Base-by-base conservation (phyloP, 1,140 invertebrate species). In the Metopolophium dirhodum region DNA sequence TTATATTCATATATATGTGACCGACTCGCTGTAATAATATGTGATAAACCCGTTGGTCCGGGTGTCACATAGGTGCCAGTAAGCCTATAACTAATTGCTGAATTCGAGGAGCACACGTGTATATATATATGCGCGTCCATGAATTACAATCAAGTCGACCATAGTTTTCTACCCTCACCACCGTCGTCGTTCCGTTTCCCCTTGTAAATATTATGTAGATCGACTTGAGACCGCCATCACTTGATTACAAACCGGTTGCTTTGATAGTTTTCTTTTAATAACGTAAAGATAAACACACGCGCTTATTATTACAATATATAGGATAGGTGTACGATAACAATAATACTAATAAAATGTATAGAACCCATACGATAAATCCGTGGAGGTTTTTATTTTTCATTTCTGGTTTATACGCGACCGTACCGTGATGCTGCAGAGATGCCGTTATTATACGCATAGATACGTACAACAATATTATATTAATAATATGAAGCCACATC, bases 171-270 rank as follows among this genome's bases (percentile, higher is more conserved):
- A 90, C 89, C 89, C 57, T 90, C 54, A 20, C 54, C 89, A 22
- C 22, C 49, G 18, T 18, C 14, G 20, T 4, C 49, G n/a, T 54
- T 37, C 41, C 41, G 9, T 90, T 61, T 61, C 88, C 9, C 51
- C 18, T 26, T 7, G 26, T 30, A 88, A n/a, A n/a, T 51, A 41
- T 14, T 89, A 90, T 90, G 54, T 90, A 90, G 88, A 90, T 90
- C 88, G 88, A 54, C 87, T 89, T 11, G 35, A 22, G 54, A 45
- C 54, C 88, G 30, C 54, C 89, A 20, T 51, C 49, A 22, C 57
- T 90, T 90, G 89, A 90, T 90, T 90, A 90, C 54, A 90, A 90
- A 90, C 89, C 89, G 89, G 89, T 90, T 90, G 54, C 89, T 51
- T 35, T 20, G 87, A 88, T 51, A 18, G 49, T 54, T 89, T 89